Evolutionary conservation across 2,113 vertebrate species (phyloP), one percentile per base, ranked within the genome.

Genomic region (Labrus mixtus): DNA sequence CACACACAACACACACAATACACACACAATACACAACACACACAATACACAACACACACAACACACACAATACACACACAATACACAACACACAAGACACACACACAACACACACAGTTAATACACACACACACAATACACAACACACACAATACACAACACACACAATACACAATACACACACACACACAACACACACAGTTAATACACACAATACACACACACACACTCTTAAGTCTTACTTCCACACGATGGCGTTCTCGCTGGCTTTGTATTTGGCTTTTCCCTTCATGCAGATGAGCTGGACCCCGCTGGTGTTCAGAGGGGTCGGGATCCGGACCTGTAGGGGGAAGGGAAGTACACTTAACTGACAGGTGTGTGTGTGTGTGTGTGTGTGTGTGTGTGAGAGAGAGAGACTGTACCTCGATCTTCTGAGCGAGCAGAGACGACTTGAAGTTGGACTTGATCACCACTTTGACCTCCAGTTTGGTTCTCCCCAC

Each of bases 231-330:
- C n/a, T n/a, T n/a, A n/a, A n/a, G n/a, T n/a, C 98, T 96, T 87
- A 99, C 98, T 99, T 99, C 98, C 98, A 99, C 12, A 99, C 98
- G 10, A 99, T 99, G 94, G 98, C 98, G 41, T 99, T 99, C 94
- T 99, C 98, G 74, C 98, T 99, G 95, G 98, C 98, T 91, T 99
- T 99, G 93, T 99, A 99, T 92, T 99, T 99, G 0, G 98, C 98
- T 88, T 99, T 99, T 84, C 98, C 98, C 94, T 99, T 99, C 98
- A 99, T 99, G 88, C 98, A 99, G 93, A 99, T 99, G 86, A 99
- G 98, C 85, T 99, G 98, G 77, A 99, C 98, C 1, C 98, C 98
- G 2, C 98, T 99, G 82, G 98, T 99, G 89, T 99, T 99, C 76
- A 99, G 95, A 0, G 98, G 98, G 0, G 98, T 99, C 58, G 98